Base-by-base conservation (phyloP, 2,888 invertebrate species). In the Hypomecis punctinalis region DNA sequence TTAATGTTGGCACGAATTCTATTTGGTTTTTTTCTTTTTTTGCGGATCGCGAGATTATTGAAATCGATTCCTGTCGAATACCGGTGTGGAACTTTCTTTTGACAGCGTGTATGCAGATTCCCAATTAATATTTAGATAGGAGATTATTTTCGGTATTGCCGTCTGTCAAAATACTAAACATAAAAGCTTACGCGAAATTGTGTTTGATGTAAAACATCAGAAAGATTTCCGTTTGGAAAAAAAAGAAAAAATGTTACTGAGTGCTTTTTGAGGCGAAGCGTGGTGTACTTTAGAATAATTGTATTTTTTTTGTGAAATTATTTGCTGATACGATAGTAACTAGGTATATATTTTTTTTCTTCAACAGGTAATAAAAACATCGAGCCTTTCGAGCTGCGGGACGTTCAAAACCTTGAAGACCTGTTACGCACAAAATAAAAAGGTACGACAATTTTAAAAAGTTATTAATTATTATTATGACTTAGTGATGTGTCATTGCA, bases 1-100 rank as follows among this genome's bases (percentile, higher is more conserved):
- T 67, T 69, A 65, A 69, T 69, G 63, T 67, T 58, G 63, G 61
- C 67, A 36, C 36, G 61, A 51, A 63, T 63, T 64, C 62, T 67
- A 67, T 67, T 67, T 67, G 64, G 33, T 39, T 67, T 69, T 66
- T 62, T 59, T 40, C 52, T 52, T 36, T 43, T 55, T 53, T 46
- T 45, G 11, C 45, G 45, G 55, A 55, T 49, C 45, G 42, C 37
- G 43, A 37, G 57, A 39, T 56, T 56, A 56, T 56, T 56, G 56
- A 33, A 56, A 56, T 56, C 56, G 56, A 56, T 56, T 47, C 23
- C 47, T 23, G 6, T n/a, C 37, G 13, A 47, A 40, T 53, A 36
- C 40, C 40, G 23, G 11, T 40, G 10, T 52, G 33, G 40, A 40
- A 33, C 40, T 33, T 56, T 9, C 51, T 47, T 49, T 64, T 54